Percentiles rank a stretch among this genome's conserved stretches.
phyloP scores from a whole-genome alignment of 2,113 vertebrate species.

The Hirundichthys speculiger region DNA sequence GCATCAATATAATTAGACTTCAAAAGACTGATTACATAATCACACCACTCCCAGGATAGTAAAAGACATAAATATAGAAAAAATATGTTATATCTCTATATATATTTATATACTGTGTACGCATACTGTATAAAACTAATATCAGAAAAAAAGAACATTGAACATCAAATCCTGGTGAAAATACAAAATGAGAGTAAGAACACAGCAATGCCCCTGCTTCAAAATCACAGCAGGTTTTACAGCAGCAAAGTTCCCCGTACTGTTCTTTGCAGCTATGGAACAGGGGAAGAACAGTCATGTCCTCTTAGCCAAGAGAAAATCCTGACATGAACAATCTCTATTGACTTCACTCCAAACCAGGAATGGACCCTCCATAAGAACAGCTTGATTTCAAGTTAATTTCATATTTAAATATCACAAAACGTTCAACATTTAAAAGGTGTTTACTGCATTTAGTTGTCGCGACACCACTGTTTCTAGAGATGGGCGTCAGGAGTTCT shows the following conservation, averaged over 20 bases:
- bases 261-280: conserved; percentile 70
- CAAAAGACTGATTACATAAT: conserved; percentile 65
- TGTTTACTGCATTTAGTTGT: conserved; percentile 39
- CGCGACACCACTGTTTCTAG: conserved; percentile 50
- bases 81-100: conserved; percentile 66
- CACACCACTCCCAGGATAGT: conserved; percentile 75
- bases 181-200: conserved; percentile 72
- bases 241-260: conserved; percentile 78
- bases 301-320: conserved; percentile 75
- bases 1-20: conserved; percentile 55
- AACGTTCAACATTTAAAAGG: conserved; percentile 30
- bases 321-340: conserved; percentile 64
- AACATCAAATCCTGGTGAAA: conserved; percentile 66
- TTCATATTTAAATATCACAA: conserved; percentile 60
- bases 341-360: conserved; percentile 65
- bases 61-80: conserved; percentile 76
- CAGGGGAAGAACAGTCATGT: conserved; percentile 74
- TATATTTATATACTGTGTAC: conserved; percentile 64
- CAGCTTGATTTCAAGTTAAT: conserved; percentile 66
- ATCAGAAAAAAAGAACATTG: conserved; percentile 54
- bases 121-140: conserved; percentile 68
- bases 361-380: conserved; percentile 66
- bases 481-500: conserved; percentile 65
- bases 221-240: conserved; percentile 76
- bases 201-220: conserved; percentile 77